Conservation (phyloP, 2,113 vertebrate genomes). For the Pelecanus crispus region DNA sequence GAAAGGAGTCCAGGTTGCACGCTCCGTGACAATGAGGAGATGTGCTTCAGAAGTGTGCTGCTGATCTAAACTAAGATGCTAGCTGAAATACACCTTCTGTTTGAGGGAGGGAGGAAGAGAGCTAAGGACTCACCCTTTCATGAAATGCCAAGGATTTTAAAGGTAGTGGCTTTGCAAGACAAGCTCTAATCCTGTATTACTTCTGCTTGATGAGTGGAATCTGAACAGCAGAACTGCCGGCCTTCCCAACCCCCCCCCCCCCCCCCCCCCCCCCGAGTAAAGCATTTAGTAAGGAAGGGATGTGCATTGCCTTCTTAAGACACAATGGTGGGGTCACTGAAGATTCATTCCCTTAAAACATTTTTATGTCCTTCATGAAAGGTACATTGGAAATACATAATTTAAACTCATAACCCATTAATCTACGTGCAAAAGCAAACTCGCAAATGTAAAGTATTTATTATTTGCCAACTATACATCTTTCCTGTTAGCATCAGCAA, state of each 20-base stretch:
- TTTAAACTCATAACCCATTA: not conserved
- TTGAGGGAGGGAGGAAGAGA: too few species aligned
- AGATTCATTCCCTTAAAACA: not conserved
- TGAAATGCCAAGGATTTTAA: not conserved
- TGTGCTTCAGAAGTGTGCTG: not conserved
- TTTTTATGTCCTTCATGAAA: not conserved
- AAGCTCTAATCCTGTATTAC: not conserved
- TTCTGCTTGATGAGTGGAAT: not conserved
- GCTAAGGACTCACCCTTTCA: not conserved
- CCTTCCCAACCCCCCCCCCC: too few species aligned
- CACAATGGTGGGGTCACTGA: not conserved
- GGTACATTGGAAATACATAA: not conserved
- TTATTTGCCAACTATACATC: not conserved
- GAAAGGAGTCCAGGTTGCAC: not conserved
- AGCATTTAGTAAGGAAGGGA: not conserved
- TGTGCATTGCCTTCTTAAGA: not conserved
- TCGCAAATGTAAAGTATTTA: not conserved
- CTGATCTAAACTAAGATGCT: not conserved
- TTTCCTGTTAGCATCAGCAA: not conserved
- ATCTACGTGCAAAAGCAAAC: not conserved
- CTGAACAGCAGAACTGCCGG: too few species aligned
- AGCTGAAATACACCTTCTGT: not conserved
- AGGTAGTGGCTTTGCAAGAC: not conserved
- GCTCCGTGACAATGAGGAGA: not conserved
- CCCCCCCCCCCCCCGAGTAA: not conserved